Percentiles rank a stretch among this genome's conserved stretches.
phyloP scores from a whole-genome alignment of 2,888 invertebrate species.

The Tubulanus polymorphus region DNA sequence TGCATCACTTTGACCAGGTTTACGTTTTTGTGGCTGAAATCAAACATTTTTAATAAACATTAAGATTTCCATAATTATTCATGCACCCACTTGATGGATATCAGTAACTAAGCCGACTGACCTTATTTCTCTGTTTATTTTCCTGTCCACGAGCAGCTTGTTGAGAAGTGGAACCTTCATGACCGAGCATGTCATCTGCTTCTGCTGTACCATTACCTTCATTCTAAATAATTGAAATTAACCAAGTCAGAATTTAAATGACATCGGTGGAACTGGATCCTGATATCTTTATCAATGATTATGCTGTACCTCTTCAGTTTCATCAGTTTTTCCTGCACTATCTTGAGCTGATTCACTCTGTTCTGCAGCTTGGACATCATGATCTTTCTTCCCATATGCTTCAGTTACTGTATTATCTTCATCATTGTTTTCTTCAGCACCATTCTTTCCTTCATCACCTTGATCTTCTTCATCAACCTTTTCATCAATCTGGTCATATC shows the following conservation, averaged over 20 bases:
- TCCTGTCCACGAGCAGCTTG: constrained; percentile 26
- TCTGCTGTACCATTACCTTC: constrained; percentile 55
- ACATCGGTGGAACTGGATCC: too few relatives aligned
- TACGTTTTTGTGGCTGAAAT: constrained; percentile 25
- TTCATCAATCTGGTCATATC: not conserved
- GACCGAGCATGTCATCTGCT: constrained; percentile 54
- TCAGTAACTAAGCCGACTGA: constrained; percentile 18
- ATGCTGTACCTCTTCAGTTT: constrained; percentile 23
- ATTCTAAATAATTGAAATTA: too few relatives aligned
- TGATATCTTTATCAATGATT: too few relatives aligned
- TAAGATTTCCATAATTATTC: not conserved
- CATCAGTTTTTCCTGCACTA: constrained; percentile 21
- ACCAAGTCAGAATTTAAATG: not conserved
- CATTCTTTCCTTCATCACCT: constrained; percentile 15
- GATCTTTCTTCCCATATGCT: constrained; percentile 31
- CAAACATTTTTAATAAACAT: not conserved
- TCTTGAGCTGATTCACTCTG: constrained; percentile 35
- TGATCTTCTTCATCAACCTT: constrained; percentile 8
- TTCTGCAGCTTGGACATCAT: constrained; percentile 27
- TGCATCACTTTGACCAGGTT: constrained; percentile 35
- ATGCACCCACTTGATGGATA: constrained; percentile 22
- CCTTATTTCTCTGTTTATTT: constrained; percentile 27
- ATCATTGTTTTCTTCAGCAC: constrained; percentile 60
- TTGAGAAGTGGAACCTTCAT: constrained; percentile 39
- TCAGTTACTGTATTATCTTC: constrained; percentile 26